These are phyloP conservation scores for Menidia menidia DNA, from an alignment of 2,797 vertebrate species.

Conservation along the genomic window DNA sequence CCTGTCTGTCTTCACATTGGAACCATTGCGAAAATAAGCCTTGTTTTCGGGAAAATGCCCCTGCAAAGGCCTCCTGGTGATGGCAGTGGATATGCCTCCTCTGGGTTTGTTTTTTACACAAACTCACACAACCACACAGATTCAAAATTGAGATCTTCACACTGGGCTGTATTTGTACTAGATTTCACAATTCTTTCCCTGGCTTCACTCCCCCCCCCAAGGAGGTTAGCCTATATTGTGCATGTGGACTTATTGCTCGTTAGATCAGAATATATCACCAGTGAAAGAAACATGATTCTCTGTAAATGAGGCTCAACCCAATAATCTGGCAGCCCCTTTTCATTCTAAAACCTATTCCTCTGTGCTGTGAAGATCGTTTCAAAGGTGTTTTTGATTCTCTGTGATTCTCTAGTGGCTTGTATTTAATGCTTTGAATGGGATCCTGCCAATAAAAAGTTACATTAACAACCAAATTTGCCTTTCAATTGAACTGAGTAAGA, in stretches of 20 bases:
- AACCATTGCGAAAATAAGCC: slow-evolving; percentile 76
- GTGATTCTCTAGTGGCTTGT: no score
- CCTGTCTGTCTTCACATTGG: slow-evolving; percentile 76
- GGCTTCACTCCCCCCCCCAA: slow-evolving; percentile 47
- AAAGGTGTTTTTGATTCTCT: not conserved
- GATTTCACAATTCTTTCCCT: slow-evolving; percentile 60
- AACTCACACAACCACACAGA: slow-evolving; percentile 20
- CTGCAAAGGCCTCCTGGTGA: slow-evolving; percentile 73
- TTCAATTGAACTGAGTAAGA: no score
- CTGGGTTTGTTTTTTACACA: slow-evolving; percentile 46
- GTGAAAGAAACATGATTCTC: slow-evolving; percentile 8
- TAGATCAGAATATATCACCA: slow-evolving; percentile 27
- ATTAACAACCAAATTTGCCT: not conserved
- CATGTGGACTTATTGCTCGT: slow-evolving; percentile 38
- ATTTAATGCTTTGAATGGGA: not conserved
- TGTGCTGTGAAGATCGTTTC: not conserved
- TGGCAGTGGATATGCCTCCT: slow-evolving; percentile 67
- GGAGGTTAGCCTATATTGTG: slow-evolving; percentile 39
- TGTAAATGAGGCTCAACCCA: not conserved
- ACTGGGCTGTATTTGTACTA: slow-evolving; percentile 42
- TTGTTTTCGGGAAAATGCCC: slow-evolving; percentile 75
- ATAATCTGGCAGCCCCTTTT: not conserved
- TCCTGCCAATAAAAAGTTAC: not conserved
- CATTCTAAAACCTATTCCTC: slow-evolving; percentile 7
- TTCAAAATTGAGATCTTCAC: slow-evolving; percentile 7